Evolutionary conservation across 1,140 invertebrate genomes (phyloP).

Genomic region (Druon quercuslanigerum): DNA sequence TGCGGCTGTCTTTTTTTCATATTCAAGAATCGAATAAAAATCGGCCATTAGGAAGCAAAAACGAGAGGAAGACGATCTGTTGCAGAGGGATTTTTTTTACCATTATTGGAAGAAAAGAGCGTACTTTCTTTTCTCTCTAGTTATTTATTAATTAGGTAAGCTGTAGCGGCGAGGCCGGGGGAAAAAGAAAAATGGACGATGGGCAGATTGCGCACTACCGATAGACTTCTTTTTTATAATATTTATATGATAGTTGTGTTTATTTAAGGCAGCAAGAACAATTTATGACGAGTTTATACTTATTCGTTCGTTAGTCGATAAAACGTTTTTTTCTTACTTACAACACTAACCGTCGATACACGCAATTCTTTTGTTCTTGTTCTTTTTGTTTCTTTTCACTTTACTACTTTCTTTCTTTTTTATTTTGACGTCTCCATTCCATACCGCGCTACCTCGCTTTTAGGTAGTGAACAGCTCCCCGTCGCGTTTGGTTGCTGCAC

Average conservation of each 20-base stretch:
- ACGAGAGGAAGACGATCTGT: conserved; percentile 24
- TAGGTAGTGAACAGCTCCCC: too few relatives aligned
- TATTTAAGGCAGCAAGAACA: conserved; percentile 66
- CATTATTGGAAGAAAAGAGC: conserved; percentile 14
- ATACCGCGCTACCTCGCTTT: too few relatives aligned
- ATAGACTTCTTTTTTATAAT: conserved; percentile 39
- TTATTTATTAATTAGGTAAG: conserved; percentile 24
- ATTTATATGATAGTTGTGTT: conserved; percentile 45
- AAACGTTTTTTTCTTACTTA: conserved; percentile 47
- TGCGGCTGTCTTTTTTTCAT: not conserved
- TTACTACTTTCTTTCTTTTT: conserved; percentile 40
- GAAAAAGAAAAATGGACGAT: conserved; percentile 32
- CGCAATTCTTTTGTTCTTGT: conserved; percentile 47
- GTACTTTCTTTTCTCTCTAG: conserved; percentile 15
- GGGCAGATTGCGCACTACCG: conserved; percentile 37
- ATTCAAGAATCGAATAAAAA: conserved; percentile 26
- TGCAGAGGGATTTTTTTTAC: conserved; percentile 9
- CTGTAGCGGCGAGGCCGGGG: conserved; percentile 21
- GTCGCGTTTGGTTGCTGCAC: too few relatives aligned
- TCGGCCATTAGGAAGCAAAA: not conserved
- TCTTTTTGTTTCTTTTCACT: conserved; percentile 40
- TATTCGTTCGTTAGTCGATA: conserved; percentile 54
- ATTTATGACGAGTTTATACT: conserved; percentile 59
- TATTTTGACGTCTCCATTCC: not conserved
- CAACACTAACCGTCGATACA: conserved; percentile 45